These are phyloP conservation scores for Latrodectus hesperus DNA, from an alignment of 2,888 invertebrate genomes.

Conservation along the genomic window DNA sequence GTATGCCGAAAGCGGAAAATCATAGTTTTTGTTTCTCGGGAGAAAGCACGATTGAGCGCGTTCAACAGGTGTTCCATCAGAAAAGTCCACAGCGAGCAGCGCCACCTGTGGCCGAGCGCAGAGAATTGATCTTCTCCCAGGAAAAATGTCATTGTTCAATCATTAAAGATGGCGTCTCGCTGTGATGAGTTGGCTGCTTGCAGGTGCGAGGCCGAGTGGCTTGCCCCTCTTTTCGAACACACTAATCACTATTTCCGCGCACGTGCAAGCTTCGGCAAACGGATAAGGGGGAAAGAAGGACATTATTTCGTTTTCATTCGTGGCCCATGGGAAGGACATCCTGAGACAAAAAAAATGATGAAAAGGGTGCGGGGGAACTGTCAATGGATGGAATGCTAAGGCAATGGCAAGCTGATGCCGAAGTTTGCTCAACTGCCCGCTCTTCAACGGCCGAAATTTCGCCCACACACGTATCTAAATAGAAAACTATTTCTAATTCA, in stretches of 20 bases:
- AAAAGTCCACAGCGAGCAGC: background rate
- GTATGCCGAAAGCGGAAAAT: slow-evolving; percentile 27
- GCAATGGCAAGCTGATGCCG: too few relatives aligned
- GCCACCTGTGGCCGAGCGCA: slow-evolving; percentile 35
- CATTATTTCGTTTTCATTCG: slow-evolving; percentile 38
- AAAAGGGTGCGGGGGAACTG: background rate
- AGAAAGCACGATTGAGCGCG: slow-evolving; percentile 30
- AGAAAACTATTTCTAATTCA: too few relatives aligned
- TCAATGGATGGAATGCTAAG: background rate
- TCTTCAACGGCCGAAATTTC: too few relatives aligned
- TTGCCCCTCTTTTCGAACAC: slow-evolving; percentile 10
- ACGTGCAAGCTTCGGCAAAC: slow-evolving; percentile 19
- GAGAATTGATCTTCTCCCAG: slow-evolving; percentile 6
- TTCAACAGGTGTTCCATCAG: slow-evolving; percentile 50
- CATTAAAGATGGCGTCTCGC: slow-evolving; percentile 47
- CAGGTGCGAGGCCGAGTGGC: slow-evolving; percentile 40
- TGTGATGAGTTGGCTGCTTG: slow-evolving; percentile 5
- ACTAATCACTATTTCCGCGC: slow-evolving; percentile 52
- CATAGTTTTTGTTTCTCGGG: slow-evolving; percentile 35
- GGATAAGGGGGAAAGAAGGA: slow-evolving; percentile 11
- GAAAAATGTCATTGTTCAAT: slow-evolving; percentile 52
- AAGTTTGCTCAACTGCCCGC: too few relatives aligned
- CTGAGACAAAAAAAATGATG: slow-evolving; percentile 4
- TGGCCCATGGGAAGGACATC: slow-evolving; percentile 31
- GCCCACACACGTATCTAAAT: too few relatives aligned